Conservation (phyloP, 2,113 vertebrate genomes). For the Murina feae region DNA sequence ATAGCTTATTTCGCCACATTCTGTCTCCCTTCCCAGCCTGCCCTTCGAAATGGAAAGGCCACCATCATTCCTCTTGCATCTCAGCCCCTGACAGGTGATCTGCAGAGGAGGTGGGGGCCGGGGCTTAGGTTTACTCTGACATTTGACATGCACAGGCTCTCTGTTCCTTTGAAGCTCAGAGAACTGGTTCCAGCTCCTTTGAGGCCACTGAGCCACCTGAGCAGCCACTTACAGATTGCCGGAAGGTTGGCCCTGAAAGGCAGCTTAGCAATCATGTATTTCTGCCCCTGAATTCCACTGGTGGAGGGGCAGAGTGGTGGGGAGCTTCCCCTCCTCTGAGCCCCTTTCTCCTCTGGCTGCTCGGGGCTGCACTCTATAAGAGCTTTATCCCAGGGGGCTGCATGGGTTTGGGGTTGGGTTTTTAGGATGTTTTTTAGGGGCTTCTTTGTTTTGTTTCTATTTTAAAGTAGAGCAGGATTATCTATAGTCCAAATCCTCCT, state of each 20-base stretch:
- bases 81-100: background rate
- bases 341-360: background rate
- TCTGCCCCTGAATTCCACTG: background rate
- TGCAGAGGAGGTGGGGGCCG: background rate
- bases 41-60: background rate
- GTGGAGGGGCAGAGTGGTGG: background rate
- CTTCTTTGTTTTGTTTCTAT: slow-evolving; percentile 36
- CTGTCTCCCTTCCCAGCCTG: background rate
- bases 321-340: background rate
- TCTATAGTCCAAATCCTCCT: slow-evolving; percentile 20
- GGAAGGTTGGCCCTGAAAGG: background rate
- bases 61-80: background rate
- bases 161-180: slow-evolving; percentile 40
- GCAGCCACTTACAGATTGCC: background rate
- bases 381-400: background rate
- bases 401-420: background rate
- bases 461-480: slow-evolving; percentile 16
- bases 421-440: background rate
- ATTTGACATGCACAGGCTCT: slow-evolving; percentile 30
- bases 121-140: background rate
- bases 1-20: background rate
- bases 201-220: background rate
- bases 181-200: background rate
- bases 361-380: background rate
- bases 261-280: background rate